Conservation (phyloP, 2,113 vertebrate genomes). For the Misgurnus mizolepis region DNA sequence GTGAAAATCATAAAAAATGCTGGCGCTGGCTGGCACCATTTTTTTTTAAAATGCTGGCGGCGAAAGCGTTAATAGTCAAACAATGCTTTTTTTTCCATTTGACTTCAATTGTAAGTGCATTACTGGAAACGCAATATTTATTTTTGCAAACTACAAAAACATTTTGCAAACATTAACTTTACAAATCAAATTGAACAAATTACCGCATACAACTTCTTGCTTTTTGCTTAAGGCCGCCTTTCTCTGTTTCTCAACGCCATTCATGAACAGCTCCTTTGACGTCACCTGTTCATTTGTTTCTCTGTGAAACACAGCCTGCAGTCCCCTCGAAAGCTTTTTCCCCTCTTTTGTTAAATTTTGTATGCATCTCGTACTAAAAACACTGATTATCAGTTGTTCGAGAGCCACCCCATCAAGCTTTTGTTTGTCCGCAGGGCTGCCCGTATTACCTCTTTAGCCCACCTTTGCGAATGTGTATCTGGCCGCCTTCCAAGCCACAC, state of each 20-base stretch:
- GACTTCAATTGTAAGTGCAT: too few relatives aligned
- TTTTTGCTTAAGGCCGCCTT: not conserved
- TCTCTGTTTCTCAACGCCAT: not conserved
- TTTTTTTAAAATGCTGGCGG: too few relatives aligned
- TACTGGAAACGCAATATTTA: too few relatives aligned
- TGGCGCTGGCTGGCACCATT: too few relatives aligned
- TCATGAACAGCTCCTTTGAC: not conserved
- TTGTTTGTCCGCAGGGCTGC: constrained; percentile 45
- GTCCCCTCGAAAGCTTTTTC: not conserved
- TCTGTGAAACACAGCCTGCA: not conserved
- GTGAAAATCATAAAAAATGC: too few relatives aligned
- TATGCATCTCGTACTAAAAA: not conserved
- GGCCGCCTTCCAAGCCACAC: constrained; percentile 64
- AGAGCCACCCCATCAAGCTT: not conserved
- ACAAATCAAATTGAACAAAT: not conserved
- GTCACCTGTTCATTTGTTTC: constrained; percentile 17
- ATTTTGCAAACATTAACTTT: too few relatives aligned
- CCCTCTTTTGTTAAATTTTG: constrained; percentile 7
- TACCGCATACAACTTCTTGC: not conserved
- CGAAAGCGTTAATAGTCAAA: too few relatives aligned
- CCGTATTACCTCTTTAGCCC: not conserved
- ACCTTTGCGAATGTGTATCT: constrained; percentile 57
- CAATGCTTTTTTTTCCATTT: too few relatives aligned
- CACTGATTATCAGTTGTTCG: not conserved
- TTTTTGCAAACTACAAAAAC: too few relatives aligned